Conservation (phyloP, 2,113 vertebrate genomes). For the Seriola dumerili region DNA sequence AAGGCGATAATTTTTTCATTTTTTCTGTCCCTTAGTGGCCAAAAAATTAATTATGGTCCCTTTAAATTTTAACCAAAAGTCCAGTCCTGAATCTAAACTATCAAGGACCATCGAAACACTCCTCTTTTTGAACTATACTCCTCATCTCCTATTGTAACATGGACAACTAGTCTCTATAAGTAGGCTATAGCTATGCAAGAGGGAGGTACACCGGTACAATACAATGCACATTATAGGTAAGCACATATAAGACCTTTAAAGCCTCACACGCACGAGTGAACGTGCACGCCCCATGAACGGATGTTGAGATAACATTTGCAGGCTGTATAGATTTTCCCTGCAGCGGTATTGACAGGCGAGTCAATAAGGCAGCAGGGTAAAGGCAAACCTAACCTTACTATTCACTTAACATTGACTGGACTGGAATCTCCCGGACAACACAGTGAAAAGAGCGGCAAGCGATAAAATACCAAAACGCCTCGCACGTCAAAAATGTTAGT, state of each 20-base stretch:
- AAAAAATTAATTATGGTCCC: background rate
- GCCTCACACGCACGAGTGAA: background rate
- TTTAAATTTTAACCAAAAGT: background rate
- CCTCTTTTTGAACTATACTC: background rate
- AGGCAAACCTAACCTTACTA: conserved; percentile 70
- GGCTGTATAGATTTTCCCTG: conserved; percentile 72
- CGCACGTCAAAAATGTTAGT: conserved; percentile 23
- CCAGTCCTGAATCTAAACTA: background rate
- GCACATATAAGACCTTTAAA: conserved; percentile 28
- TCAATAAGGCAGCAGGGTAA: conserved; percentile 73
- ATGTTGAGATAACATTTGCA: conserved; percentile 66
- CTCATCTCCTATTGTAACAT: background rate
- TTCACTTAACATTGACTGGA: conserved; percentile 80
- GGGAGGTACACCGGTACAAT: background rate
- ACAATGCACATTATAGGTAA: background rate
- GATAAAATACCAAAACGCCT: conserved; percentile 31
- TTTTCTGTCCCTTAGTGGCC: background rate
- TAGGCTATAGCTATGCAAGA: background rate
- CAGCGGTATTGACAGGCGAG: conserved; percentile 76
- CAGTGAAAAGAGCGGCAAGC: conserved; percentile 36
- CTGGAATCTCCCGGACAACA: conserved; percentile 52
- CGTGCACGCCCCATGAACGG: conserved; percentile 33
- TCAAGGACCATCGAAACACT: background rate
- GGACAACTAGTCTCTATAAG: background rate
- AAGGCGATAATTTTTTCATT: no score